Base-by-base conservation (phyloP, 2,888 invertebrate genomes). In the Camponotus fellah region DNA sequence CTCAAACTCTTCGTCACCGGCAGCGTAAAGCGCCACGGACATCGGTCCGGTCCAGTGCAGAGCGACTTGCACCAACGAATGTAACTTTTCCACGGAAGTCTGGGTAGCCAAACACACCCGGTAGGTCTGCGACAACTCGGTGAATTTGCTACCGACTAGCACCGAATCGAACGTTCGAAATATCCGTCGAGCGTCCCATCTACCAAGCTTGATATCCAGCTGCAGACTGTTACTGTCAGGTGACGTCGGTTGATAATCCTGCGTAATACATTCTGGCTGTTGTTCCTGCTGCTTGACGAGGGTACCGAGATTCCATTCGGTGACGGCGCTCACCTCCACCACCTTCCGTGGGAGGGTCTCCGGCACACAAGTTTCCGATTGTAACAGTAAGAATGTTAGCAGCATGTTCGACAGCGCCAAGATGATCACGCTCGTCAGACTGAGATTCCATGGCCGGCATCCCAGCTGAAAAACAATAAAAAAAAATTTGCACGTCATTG, bases 41-140 rank as follows among this genome's bases (percentile, higher is more conserved):
- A 99, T 97, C 0, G 98, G 97, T 0, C 98, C 98, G 9, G 96
- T 96, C 98, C 98, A 98, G 91, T 98, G 97, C 69, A 97, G 96
- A 0, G 97, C 97, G 58, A 98, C 97, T 88, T 97, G 97, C 0
- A 97, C 96, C 26, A 98, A 94, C 60, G 98, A 98, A 88, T 96
- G 96, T 10, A 99, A 95, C 85, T 98, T 96, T 92, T 98, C 98
- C 72, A 98, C 95, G 0, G 98, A 98, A 90, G 97, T 97, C 94
- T 98, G 98, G 0, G 98, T 98, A 0, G 98, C 98, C 83, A 98
- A 95, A 90, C 97, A 97, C 17, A 97, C 97, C 26, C 95, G 95
- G 82, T 96, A 96, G 17, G 95, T 94, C n/a, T 95, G 94, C 17
- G 96, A 97, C 5, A 97, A 92, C 32, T 96, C 96, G 0, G 95